A percentile compares a stretch with the other conserved stretches of the same genome.
Evolutionary conservation across 2,113 vertebrate genomes (phyloP).

Genomic region (Melierax canorus): DNA sequence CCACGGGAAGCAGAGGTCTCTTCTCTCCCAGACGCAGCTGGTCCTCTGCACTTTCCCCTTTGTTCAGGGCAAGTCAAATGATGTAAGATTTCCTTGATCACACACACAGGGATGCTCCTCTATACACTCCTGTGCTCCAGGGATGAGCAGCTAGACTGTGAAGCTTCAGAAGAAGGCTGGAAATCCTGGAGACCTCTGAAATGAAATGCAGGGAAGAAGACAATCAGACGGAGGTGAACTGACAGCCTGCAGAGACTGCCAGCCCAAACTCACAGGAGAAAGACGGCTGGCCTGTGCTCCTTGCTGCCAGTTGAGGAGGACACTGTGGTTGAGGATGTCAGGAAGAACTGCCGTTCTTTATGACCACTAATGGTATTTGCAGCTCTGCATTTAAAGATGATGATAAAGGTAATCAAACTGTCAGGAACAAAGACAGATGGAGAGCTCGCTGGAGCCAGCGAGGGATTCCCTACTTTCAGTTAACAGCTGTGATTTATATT

Average conservation of each 20-base stretch:
- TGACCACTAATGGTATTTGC: conserved; percentile 13
- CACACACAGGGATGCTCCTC: neutral
- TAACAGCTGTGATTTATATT: neutral
- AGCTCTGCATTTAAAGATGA: conserved; percentile 18
- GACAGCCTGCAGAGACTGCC: neutral
- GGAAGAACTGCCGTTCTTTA: neutral
- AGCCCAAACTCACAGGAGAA: neutral
- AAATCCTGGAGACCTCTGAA: neutral
- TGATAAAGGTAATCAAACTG: conserved; percentile 37
- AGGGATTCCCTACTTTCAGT: conserved; percentile 9
- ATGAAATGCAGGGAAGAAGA: neutral
- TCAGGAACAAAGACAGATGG: conserved; percentile 16
- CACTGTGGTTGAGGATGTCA: neutral
- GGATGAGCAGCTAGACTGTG: neutral
- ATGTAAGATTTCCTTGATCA: neutral
- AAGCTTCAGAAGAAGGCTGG: neutral
- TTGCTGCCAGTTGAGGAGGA: neutral
- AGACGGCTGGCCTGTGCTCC: neutral
- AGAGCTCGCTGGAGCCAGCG: neutral
- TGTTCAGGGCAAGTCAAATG: neutral
- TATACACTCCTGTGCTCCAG: neutral
- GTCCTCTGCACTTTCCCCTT: neutral
- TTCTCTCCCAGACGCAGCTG: neutral
- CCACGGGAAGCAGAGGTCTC: neutral
- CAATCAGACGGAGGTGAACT: neutral